Conservation (phyloP, 1,140 invertebrate species). For the Atta colombica region DNA sequence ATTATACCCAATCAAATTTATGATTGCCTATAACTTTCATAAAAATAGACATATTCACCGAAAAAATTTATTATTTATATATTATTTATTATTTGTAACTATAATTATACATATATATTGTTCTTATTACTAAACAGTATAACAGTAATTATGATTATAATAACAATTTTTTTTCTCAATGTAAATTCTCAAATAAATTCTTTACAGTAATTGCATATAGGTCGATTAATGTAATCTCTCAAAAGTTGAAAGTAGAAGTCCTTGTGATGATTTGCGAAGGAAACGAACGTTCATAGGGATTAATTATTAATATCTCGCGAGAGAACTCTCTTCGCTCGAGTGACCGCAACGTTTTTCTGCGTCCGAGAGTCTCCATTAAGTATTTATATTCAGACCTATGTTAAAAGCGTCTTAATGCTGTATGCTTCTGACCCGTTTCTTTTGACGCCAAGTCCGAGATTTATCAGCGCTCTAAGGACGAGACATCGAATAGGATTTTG, state of each 20-base stretch:
- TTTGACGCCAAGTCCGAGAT: conserved; percentile 54
- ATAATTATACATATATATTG: too few relatives aligned
- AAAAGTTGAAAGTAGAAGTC: conserved; percentile 11
- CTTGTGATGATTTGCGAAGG: conserved; percentile 15
- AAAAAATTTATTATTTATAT: too few relatives aligned
- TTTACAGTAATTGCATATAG: conserved; percentile 1
- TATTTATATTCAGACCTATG: conserved; percentile 46
- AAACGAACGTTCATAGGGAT: conserved; percentile 12
- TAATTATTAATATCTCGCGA: conserved; percentile 59
- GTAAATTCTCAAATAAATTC: neutral
- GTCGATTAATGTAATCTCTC: conserved; percentile 10
- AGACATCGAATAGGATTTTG: conserved; percentile 40
- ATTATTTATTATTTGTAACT: too few relatives aligned
- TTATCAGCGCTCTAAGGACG: conserved; percentile 45
- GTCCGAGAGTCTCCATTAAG: conserved; percentile 22
- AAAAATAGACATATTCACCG: too few relatives aligned
- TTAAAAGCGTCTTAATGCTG: conserved; percentile 59
- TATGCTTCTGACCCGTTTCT: conserved; percentile 48
- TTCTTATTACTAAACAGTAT: too few relatives aligned
- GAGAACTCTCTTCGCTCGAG: conserved; percentile 32
- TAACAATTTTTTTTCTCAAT: too few relatives aligned
- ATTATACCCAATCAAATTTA: too few relatives aligned
- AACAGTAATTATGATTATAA: too few relatives aligned
- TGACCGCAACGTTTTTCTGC: conserved; percentile 39
- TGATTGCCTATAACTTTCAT: too few relatives aligned